Evolutionary conservation across 2,797 vertebrate species (phyloP), one percentile per base, ranked within the genome.

Genomic region (Antennarius maculatus): DNA sequence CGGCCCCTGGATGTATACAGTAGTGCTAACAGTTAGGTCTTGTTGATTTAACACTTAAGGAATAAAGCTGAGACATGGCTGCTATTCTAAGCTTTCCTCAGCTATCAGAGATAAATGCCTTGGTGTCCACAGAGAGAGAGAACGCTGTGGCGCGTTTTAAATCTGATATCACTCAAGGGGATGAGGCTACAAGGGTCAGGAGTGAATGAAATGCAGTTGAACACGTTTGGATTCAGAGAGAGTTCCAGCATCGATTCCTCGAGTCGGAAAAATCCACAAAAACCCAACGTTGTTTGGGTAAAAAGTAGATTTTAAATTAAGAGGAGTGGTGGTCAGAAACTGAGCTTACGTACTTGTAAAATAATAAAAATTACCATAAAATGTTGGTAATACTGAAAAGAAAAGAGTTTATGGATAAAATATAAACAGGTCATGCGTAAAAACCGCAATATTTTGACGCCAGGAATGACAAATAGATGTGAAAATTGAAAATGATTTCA

Each of bases 41-140:
- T 88, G 84, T 86, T 86, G 83, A 73, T 77, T 77, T 78, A 83
- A 81, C 79, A 78, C 77, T 79, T 31, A 5, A 50, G 39, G 39
- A 39, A 61, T 75, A 85, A 79, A 76, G 60, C 50, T 61, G 66
- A 77, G 54, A 65, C 52, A 13, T 47, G 63, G 49, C 23, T 76
- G 74, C 82, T 83, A 61, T 84, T 86, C 71, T 79, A 50, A 74
- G 45, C 66, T 80, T 69, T 62, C 49, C 41, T 69, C 51, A 70
- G 64, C 61, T 70, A 80, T 82, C 69, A 76, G 37, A 71, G n/a
- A 77, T 65, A 67, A 7, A 37, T 51, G 16, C 39, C 58, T n/a
- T 46, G 13, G 50, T 18, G 39, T 17, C 18, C 7, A 10, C 9
- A 15, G 14, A 37, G 29, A 17, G 41, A 12, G 41, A 31, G 71